A percentile compares a stretch with the other conserved stretches of the same genome.
These are phyloP conservation scores for Cricetomys ansorgei DNA, from an alignment of 2,113 vertebrate genomes.

Conservation along the genomic window DNA sequence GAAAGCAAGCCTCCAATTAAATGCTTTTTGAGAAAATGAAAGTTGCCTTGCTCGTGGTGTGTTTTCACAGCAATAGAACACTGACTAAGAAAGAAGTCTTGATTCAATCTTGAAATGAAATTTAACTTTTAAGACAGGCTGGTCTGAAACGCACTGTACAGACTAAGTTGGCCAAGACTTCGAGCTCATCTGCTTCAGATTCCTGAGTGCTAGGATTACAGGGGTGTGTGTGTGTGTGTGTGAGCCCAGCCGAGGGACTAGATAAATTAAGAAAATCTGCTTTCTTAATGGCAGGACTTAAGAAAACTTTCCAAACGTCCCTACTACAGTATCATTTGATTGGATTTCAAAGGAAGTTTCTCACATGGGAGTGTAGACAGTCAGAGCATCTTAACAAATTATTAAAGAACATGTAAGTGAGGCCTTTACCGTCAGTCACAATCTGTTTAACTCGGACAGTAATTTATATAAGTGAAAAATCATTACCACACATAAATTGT, in stretches of 20 bases:
- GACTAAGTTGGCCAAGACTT: not conserved
- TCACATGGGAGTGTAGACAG: slow-evolving; percentile 1
- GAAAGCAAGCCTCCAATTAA: not conserved
- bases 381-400: not conserved
- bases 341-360: slow-evolving; percentile 21
- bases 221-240: not conserved
- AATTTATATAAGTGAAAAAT: slow-evolving; percentile 41
- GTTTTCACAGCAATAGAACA: not conserved
- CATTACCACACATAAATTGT: not conserved
- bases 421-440: not conserved
- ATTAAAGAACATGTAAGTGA: not conserved
- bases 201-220: not conserved
- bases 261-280: not conserved
- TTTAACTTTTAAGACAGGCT: not conserved
- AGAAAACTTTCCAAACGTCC: not conserved
- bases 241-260: not conserved
- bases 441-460: not conserved
- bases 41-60: not conserved
- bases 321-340: slow-evolving; percentile 8
- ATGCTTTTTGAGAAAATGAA: too few relatives aligned
- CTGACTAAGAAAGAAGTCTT: not conserved
- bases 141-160: not conserved
- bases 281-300: not conserved
- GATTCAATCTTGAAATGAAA: not conserved
- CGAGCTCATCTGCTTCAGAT: not conserved